These are phyloP conservation scores for Podilymbus podiceps DNA, from an alignment of 2,113 vertebrate genomes.

Conservation along the genomic window DNA sequence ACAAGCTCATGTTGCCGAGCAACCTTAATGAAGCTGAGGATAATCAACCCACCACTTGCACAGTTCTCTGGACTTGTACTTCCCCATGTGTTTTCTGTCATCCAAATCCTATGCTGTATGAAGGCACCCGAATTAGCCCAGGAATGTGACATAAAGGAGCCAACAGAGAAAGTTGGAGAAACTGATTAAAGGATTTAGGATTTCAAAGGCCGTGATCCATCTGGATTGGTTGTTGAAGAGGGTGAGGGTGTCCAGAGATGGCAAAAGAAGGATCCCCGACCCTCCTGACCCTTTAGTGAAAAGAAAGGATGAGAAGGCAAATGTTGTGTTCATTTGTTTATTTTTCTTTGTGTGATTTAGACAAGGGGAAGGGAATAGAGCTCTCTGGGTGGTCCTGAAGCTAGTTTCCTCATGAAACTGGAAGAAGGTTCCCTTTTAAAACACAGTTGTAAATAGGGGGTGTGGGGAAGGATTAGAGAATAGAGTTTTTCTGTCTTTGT, in stretches of 20 bases:
- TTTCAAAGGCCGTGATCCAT: slow-evolving; percentile 56
- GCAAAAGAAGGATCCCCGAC: slow-evolving; percentile 41
- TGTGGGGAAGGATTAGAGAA: not conserved
- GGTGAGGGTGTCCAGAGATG: slow-evolving; percentile 41
- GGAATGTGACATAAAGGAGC: slow-evolving; percentile 46
- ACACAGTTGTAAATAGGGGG: not conserved
- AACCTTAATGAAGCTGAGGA: slow-evolving; percentile 56
- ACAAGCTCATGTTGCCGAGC: slow-evolving; percentile 42
- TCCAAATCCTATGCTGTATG: not conserved
- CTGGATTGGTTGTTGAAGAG: slow-evolving; percentile 47
- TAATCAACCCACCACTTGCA: slow-evolving; percentile 27
- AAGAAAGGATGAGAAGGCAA: slow-evolving; percentile 61
- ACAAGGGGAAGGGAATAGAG: slow-evolving; percentile 35
- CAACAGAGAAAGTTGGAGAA: slow-evolving; percentile 38
- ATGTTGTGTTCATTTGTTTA: slow-evolving; percentile 64
- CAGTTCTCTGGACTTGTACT: slow-evolving; percentile 15
- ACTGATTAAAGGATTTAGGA: slow-evolving; percentile 60
- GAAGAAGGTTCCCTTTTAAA: slow-evolving; percentile 17
- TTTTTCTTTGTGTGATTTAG: slow-evolving; percentile 64
- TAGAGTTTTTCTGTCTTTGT: not conserved
- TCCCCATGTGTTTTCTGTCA: slow-evolving; percentile 45
- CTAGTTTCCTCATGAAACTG: slow-evolving; percentile 21
- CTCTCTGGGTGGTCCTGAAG: slow-evolving; percentile 58
- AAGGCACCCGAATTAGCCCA: slow-evolving; percentile 39
- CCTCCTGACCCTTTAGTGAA: slow-evolving; percentile 62